A percentile compares a stretch with the other conserved stretches of the same genome.
These are phyloP conservation scores for Oophaga pumilio DNA, from an alignment of 2,113 vertebrate genomes.

Conservation along the genomic window DNA sequence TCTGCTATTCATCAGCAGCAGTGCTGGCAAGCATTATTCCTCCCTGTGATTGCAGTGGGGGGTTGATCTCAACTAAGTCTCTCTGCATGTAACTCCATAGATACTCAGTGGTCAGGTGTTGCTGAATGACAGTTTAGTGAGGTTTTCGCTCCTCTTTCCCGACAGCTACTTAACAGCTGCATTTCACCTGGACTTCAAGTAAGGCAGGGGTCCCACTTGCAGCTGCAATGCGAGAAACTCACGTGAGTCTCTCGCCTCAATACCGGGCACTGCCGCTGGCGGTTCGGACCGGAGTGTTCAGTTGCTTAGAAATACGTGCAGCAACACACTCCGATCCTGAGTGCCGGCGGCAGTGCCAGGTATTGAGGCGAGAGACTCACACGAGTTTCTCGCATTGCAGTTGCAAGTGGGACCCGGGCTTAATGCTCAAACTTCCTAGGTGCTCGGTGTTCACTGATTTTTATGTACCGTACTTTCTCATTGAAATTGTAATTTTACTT, in stretches of 20 bases:
- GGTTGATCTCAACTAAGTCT: slow-evolving; percentile 40
- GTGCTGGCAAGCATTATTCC: background rate
- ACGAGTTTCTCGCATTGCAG: too few species aligned
- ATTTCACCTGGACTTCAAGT: slow-evolving; percentile 9
- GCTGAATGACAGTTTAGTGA: slow-evolving; percentile 36
- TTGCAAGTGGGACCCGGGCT: too few species aligned
- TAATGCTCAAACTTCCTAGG: background rate
- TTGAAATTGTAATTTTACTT: background rate
- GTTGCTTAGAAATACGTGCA: too few species aligned
- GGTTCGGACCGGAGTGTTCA: too few species aligned
- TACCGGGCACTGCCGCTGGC: too few species aligned
- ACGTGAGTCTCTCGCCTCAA: too few species aligned
- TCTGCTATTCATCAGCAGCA: slow-evolving; percentile 30
- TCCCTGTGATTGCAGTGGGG: slow-evolving; percentile 41
- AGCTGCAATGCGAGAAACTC: too few species aligned
- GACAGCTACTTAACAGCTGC: slow-evolving; percentile 6
- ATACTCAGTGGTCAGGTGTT: slow-evolving; percentile 10
- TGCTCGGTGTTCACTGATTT: background rate
- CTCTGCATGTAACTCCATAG: slow-evolving; percentile 16
- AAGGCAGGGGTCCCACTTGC: background rate
- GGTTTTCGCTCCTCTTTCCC: background rate
- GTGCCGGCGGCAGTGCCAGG: too few species aligned
- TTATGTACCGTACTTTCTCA: too few species aligned
- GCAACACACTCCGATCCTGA: too few species aligned
- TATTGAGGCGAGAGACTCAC: too few species aligned